Evolutionary conservation across 2,797 vertebrate genomes (phyloP).

Genomic region (Sphenopsis melanotis): DNA sequence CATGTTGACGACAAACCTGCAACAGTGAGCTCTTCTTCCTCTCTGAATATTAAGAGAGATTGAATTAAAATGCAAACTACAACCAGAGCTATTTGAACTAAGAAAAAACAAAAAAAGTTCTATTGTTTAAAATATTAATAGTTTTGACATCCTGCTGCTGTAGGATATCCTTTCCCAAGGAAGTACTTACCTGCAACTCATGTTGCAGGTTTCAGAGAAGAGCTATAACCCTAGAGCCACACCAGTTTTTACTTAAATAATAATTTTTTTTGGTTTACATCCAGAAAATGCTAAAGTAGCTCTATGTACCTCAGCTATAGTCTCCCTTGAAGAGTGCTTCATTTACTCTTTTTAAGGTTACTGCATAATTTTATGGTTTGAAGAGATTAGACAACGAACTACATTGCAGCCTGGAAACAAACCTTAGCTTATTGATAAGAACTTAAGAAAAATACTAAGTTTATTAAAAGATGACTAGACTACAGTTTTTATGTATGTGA

Average conservation of each 20-base stretch:
- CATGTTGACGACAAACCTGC: background rate
- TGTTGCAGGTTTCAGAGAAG: background rate
- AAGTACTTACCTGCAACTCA: background rate
- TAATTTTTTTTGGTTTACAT: background rate
- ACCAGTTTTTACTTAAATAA: background rate
- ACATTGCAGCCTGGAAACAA: background rate
- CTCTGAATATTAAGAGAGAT: background rate
- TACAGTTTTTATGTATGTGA: background rate
- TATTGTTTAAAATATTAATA: background rate
- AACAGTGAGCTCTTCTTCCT: background rate
- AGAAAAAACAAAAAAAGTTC: background rate
- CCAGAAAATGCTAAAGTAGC: background rate
- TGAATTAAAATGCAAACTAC: conserved; percentile 38
- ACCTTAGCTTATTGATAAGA: background rate
- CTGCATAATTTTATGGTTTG: background rate
- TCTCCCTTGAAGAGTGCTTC: background rate
- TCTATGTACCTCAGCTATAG: background rate
- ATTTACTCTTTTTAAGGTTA: background rate
- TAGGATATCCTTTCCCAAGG: background rate
- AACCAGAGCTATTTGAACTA: background rate
- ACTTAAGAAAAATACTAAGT: background rate
- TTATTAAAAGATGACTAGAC: background rate
- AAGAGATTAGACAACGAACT: background rate
- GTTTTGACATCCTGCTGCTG: background rate
- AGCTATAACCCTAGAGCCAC: background rate